Evolutionary conservation across 2,113 vertebrate genomes (phyloP).

Genomic region (Leptodactylus fuscus): DNA sequence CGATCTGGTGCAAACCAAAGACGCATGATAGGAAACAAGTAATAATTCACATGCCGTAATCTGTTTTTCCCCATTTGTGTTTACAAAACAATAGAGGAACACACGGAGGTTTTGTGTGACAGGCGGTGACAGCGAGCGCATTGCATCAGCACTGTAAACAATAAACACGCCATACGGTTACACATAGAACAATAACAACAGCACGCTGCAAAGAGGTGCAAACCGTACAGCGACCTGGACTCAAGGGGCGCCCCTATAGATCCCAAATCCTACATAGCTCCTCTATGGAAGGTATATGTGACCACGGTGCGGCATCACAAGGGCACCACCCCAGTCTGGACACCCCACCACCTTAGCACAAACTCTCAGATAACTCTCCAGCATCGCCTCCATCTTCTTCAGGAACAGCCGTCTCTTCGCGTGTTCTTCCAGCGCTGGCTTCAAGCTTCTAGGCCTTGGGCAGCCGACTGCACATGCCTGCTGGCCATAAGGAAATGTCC

Average conservation of each 20-base stretch:
- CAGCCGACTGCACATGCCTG: too few relatives aligned
- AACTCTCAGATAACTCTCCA: too few relatives aligned
- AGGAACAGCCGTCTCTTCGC: too few relatives aligned
- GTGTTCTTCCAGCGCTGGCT: too few relatives aligned
- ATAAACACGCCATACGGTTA: constrained; percentile 36
- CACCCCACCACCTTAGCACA: too few relatives aligned
- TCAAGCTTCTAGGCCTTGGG: too few relatives aligned
- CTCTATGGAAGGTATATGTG: too few relatives aligned
- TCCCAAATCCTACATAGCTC: neutral
- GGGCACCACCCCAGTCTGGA: too few relatives aligned
- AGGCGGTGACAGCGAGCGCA: neutral
- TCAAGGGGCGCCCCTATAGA: neutral
- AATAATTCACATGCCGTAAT: constrained; percentile 73
- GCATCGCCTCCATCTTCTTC: too few relatives aligned
- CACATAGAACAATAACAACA: constrained; percentile 42
- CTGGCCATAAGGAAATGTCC: too few relatives aligned
- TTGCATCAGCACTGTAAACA: constrained; percentile 28
- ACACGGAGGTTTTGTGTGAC: constrained; percentile 63
- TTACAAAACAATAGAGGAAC: constrained; percentile 75
- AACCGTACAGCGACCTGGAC: neutral
- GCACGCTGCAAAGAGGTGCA: neutral
- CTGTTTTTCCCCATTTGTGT: constrained; percentile 76
- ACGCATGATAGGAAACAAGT: constrained; percentile 76
- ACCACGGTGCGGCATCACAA: neutral
- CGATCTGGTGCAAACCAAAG: constrained; percentile 74